These are phyloP conservation scores for Aphrophora alni DNA, from an alignment of 2,888 invertebrate species.

Conservation along the genomic window DNA sequence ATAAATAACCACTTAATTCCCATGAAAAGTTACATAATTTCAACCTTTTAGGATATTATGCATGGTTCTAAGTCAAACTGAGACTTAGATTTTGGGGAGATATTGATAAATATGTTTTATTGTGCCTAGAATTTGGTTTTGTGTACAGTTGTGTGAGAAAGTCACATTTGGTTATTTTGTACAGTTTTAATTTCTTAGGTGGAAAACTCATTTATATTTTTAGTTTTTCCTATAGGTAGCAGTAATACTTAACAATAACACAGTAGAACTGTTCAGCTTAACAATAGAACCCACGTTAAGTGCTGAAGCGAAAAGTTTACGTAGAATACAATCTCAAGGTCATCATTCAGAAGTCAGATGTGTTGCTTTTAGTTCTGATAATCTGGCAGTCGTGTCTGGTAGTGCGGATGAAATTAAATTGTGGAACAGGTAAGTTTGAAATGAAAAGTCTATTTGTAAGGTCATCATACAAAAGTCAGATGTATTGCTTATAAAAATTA, in stretches of 20 bases:
- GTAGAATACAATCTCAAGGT: conserved; percentile 75
- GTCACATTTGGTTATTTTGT: too few species aligned
- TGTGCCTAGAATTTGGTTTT: too few species aligned
- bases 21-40: too few species aligned
- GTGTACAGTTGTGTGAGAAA: too few species aligned
- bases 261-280: conserved; percentile 72
- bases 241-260: conserved; percentile 74
- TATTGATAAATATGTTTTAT: too few species aligned
- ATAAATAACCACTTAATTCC: too few species aligned
- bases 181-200: too few species aligned
- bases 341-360: conserved; percentile 90
- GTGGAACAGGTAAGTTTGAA: conserved; percentile 85
- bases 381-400: conserved; percentile 83
- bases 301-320: conserved; percentile 63
- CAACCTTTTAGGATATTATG: too few species aligned
- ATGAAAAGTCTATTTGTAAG: conserved; percentile 61
- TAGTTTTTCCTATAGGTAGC: too few species aligned
- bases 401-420: conserved; percentile 89
- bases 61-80: too few species aligned
- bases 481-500: conserved; percentile 75
- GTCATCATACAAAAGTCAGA: conserved; percentile 90
- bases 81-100: too few species aligned
- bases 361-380: conserved; percentile 90
- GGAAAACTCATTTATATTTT: too few species aligned
- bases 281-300: conserved; percentile 64